Evolutionary conservation across 2,113 vertebrate genomes (phyloP).

Genomic region (Neolamprologus longior): DNA sequence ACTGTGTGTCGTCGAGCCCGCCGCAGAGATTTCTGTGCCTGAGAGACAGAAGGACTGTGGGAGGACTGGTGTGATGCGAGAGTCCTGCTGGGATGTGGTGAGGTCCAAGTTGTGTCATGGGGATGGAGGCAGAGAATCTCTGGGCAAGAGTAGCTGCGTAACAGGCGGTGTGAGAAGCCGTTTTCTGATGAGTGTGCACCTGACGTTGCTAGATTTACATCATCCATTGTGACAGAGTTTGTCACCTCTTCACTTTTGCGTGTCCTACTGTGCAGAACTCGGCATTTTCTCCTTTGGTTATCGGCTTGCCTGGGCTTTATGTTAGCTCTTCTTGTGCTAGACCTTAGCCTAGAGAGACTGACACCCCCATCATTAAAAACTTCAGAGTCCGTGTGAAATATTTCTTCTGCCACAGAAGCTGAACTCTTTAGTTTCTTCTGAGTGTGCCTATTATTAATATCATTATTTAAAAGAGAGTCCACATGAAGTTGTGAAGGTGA

Average conservation of each 20-base stretch:
- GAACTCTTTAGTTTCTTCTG: not conserved
- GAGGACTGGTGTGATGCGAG: conserved; percentile 5
- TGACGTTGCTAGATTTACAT: not conserved
- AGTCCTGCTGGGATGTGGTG: conserved; percentile 22
- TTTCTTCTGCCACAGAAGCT: not conserved
- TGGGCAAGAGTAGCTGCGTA: conserved; percentile 79
- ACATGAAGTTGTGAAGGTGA: not conserved
- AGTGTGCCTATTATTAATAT: not conserved
- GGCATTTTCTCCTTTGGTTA: not conserved
- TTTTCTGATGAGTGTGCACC: not conserved
- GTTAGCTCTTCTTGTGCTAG: not conserved
- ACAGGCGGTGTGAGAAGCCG: conserved; percentile 27
- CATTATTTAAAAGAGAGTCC: not conserved
- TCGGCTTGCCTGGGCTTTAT: not conserved
- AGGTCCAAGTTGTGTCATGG: conserved; percentile 21
- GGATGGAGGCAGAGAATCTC: conserved; percentile 55
- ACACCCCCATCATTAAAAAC: not conserved
- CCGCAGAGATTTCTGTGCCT: not conserved
- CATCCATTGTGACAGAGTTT: not conserved
- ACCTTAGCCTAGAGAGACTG: not conserved
- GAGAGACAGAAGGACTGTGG: not conserved
- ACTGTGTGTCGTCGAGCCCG: conserved; percentile 80
- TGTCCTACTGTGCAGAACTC: not conserved
- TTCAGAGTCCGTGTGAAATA: not conserved
- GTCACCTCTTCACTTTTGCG: not conserved